Conservation (phyloP, 2,888 invertebrate genomes). For the Drosophila subquinaria region DNA sequence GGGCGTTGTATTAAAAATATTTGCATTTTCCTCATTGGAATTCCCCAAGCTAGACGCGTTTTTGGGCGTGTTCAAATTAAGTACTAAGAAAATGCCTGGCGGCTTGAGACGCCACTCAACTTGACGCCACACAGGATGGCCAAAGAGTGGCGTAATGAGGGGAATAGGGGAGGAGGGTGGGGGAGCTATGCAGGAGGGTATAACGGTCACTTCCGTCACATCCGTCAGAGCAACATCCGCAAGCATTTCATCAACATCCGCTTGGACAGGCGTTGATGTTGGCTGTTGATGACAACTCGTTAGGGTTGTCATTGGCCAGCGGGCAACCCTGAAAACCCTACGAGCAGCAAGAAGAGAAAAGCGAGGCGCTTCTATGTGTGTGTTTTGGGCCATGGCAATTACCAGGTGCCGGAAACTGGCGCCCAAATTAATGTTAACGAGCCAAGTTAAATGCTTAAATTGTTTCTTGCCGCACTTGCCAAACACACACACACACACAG, state of each 20-base stretch:
- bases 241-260: conserved; percentile 65
- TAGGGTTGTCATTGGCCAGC: conserved; percentile 50
- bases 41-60: conserved; percentile 25
- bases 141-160: neutral
- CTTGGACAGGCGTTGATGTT: conserved; percentile 37
- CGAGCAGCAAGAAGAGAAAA: neutral
- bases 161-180: neutral
- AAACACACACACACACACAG: conserved; percentile 20
- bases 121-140: conserved; percentile 10
- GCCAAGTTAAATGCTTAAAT: conserved; percentile 68
- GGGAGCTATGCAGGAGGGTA: neutral
- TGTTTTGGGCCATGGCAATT: conserved; percentile 40
- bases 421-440: conserved; percentile 70
- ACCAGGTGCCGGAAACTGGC: conserved; percentile 54
- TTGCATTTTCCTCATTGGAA: conserved; percentile 54
- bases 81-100: conserved; percentile 10
- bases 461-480: conserved; percentile 58
- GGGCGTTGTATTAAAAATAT: conserved; percentile 35
- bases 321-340: conserved; percentile 26
- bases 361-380: conserved; percentile 14
- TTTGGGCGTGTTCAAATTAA: conserved; percentile 40
- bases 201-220: conserved; percentile 62
- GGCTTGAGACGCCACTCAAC: conserved; percentile 25
- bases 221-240: conserved; percentile 63
- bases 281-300: conserved; percentile 61